Evolutionary conservation across 2,888 invertebrate genomes (phyloP), one percentile per base, ranked within the genome.

Genomic region (Cryptus armator): DNA sequence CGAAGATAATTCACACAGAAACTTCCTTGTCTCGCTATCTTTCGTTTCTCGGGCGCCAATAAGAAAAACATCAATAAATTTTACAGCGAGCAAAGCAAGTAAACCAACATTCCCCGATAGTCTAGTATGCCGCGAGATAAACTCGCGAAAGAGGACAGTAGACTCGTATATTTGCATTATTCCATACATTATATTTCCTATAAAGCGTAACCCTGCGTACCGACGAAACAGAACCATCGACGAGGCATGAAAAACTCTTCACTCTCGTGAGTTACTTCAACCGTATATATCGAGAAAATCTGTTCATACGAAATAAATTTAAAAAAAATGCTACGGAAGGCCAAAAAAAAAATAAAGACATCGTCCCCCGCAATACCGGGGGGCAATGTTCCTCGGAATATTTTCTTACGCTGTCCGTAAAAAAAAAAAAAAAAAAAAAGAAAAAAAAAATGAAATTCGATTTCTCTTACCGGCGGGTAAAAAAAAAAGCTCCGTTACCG

Each of bases 1-100:
- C 74, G 66, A 75, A 88, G 86, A 89, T 87, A 87, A 88, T 84
- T 87, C 86, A 84, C 84, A 87, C 86, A 87, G 86, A 86, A 88
- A 89, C 88, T 84, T 88, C 86, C 86, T 88, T 87, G 87, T 89
- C 88, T 88, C 88, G 86, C 85, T 89, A 88, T 90, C 89, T 87
- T 67, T 14, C 19, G 14, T 43, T 14, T 46, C n/a, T 10, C 14
- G 19, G 9, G 37, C 56, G 29, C 53, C 53, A 48, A 77, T 72
- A 74, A 70, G 37, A 74, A 51, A 59, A 71, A 70, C 44, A 56
- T 81, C 62, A 76, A 82, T 81, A 81, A 66, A 51, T 56, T 72
- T 81, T 66, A 74, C 32, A 62, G 32, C 56, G 74, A 56, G 51
- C 64, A 75, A 72, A 56, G 51, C 70, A 75, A 72, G 37, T 24